Conservation (phyloP, 1,140 invertebrate species). For the Sycophila sp. region DNA sequence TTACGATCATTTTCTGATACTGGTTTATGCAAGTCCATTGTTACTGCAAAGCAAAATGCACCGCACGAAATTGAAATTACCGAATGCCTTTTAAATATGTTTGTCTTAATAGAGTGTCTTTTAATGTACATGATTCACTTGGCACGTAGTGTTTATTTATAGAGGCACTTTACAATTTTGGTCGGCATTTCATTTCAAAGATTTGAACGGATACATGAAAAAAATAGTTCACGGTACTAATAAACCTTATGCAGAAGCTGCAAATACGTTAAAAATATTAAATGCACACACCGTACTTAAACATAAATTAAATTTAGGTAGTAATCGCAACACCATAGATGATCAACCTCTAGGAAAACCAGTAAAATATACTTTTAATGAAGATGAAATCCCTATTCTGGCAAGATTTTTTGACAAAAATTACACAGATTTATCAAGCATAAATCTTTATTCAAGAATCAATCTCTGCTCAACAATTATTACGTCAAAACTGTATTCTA, state of each 20-base stretch:
- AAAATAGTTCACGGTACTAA: conserved; percentile 24
- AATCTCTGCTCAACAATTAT: too few relatives aligned
- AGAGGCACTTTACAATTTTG: conserved; percentile 25
- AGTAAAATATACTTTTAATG: too few relatives aligned
- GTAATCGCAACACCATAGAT: too few relatives aligned
- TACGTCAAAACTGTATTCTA: too few relatives aligned
- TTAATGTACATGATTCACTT: conserved; percentile 34
- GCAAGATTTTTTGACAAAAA: too few relatives aligned
- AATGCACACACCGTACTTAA: conserved; percentile 17
- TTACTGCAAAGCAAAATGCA: conserved; percentile 32
- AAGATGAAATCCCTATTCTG: too few relatives aligned
- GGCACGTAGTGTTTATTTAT: conserved; percentile 2
- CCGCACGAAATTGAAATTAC: conserved; percentile 1
- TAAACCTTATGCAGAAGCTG: conserved; percentile 22
- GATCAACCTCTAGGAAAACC: too few relatives aligned
- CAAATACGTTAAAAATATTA: conserved; percentile 24
- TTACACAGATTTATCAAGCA: too few relatives aligned
- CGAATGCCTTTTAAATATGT: conserved; percentile 16
- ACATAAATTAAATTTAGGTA: too few relatives aligned
- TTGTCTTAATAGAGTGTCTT: conserved; percentile 24
- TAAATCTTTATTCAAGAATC: too few relatives aligned
- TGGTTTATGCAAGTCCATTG: conserved; percentile 8
- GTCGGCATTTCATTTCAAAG: conserved; percentile 34
- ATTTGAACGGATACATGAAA: conserved; percentile 19
- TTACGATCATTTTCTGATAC: conserved; percentile 30